Evolutionary conservation across 64 coral and sea anemone species (phyloP).

Genomic region (Hydrozoanthus tunicans): DNA sequence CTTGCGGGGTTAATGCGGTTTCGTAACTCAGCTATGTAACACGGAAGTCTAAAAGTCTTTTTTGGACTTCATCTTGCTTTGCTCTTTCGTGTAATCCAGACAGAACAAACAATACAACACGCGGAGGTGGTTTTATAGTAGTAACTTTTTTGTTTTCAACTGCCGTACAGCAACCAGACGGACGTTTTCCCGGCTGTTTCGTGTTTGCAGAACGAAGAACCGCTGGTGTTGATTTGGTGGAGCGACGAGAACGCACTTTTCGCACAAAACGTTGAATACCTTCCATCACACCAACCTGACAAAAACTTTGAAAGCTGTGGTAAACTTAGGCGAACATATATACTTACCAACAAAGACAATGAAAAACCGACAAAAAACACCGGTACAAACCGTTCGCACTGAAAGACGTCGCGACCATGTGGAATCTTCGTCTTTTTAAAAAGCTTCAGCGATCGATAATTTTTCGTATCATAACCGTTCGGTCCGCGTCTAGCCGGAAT

Average conservation of each 20-base stretch:
- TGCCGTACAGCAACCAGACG: too few species aligned
- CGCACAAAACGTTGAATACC: too few species aligned
- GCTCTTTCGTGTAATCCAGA: constrained; percentile 37
- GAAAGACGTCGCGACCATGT: constrained; percentile 6
- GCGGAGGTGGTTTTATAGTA: background rate
- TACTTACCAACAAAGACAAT: constrained; percentile 5
- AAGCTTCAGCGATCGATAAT: background rate
- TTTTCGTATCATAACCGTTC: constrained; percentile 7
- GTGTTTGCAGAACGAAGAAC: too few species aligned
- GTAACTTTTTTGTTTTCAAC: too few species aligned
- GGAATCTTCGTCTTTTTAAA: constrained; percentile 3
- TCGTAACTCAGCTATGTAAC: constrained; percentile 18
- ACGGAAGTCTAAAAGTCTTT: constrained; percentile 32
- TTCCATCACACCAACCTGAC: too few species aligned
- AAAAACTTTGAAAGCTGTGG: background rate
- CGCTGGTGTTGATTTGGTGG: too few species aligned
- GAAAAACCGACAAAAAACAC: background rate
- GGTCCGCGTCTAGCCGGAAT: background rate
- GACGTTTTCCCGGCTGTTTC: too few species aligned
- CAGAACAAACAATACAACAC: constrained; percentile 7
- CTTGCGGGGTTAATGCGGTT: constrained; percentile 21
- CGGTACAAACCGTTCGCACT: background rate
- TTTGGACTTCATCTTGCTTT: constrained; percentile 8
- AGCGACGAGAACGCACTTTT: too few species aligned
- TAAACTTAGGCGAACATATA: background rate